A percentile compares a stretch with the other conserved stretches of the same genome.
Evolutionary conservation across 2,113 vertebrate species (phyloP).

Genomic region (Himantopus leucocephalus): DNA sequence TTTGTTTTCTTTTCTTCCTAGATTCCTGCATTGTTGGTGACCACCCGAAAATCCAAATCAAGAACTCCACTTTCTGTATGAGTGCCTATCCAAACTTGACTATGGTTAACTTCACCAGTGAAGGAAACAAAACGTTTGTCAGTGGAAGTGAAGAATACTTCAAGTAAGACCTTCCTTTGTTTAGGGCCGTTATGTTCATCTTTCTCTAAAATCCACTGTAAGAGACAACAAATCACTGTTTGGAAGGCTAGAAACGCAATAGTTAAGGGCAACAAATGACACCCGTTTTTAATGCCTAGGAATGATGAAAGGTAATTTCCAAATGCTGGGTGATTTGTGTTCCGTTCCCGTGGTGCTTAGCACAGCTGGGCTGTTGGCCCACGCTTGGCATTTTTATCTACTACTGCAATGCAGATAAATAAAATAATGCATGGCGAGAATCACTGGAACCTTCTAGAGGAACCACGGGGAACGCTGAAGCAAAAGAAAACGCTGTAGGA

Average conservation of each 20-base stretch:
- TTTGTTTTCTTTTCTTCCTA: conserved; percentile 54
- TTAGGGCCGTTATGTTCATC: not conserved
- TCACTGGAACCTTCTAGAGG: not conserved
- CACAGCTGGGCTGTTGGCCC: not conserved
- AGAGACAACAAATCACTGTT: not conserved
- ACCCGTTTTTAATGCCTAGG: not conserved
- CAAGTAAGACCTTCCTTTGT: conserved; percentile 83
- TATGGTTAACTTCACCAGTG: conserved; percentile 86
- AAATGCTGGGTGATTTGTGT: not conserved
- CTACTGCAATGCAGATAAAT: conserved; percentile 64
- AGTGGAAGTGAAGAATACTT: conserved; percentile 99
- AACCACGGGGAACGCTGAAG: not conserved
- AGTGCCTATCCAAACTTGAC: conserved; percentile 90
- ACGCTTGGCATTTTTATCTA: not conserved
- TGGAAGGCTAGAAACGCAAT: not conserved
- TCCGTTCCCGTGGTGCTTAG: not conserved
- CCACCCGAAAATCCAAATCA: conserved; percentile 87
- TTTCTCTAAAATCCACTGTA: not conserved
- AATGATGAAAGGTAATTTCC: not conserved
- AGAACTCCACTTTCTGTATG: conserved; percentile 92
- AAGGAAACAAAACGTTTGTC: conserved; percentile 89
- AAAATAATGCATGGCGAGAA: conserved; percentile 27
- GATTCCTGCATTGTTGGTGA: conserved; percentile 90
- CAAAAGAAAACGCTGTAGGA: not conserved
- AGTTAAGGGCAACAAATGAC: not conserved